phyloP scores from a whole-genome alignment of 2,888 invertebrate genomes.

The Oasisia sp. region DNA sequence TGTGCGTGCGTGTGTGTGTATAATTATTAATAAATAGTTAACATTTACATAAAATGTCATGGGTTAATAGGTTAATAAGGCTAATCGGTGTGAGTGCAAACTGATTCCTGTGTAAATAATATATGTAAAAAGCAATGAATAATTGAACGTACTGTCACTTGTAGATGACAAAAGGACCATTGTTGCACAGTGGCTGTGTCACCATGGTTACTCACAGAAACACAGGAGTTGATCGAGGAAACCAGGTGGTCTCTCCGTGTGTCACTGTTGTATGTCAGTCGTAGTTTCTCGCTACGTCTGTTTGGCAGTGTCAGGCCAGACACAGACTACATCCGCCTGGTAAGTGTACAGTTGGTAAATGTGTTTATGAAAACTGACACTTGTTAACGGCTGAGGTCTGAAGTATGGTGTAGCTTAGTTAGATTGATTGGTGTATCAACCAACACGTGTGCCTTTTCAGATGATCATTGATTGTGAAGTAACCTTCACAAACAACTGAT shows the following conservation, averaged over 20 bases:
- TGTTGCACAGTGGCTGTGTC: neutral
- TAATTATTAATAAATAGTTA: too few relatives aligned
- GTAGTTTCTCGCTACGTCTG: too few relatives aligned
- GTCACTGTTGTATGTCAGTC: too few relatives aligned
- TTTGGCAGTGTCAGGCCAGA: neutral
- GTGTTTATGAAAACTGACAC: neutral
- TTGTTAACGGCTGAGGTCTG: neutral
- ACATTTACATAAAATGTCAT: too few relatives aligned
- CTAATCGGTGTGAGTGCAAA: neutral
- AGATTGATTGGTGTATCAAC: neutral
- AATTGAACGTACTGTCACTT: neutral
- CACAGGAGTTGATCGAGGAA: neutral
- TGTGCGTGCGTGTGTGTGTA: too few relatives aligned
- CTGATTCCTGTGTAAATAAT: neutral
- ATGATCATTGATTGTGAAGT: neutral
- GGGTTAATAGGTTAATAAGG: too few relatives aligned
- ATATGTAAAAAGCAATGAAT: neutral
- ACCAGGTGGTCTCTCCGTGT: neutral
- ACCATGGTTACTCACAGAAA: neutral
- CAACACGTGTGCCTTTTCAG: neutral
- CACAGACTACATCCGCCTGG: neutral
- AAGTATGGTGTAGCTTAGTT: neutral
- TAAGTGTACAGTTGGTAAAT: neutral
- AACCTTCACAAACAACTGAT: too few relatives aligned
- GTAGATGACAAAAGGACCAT: neutral